Conservation (phyloP, 2,797 vertebrate genomes). For the Chromobotia macracanthus region DNA sequence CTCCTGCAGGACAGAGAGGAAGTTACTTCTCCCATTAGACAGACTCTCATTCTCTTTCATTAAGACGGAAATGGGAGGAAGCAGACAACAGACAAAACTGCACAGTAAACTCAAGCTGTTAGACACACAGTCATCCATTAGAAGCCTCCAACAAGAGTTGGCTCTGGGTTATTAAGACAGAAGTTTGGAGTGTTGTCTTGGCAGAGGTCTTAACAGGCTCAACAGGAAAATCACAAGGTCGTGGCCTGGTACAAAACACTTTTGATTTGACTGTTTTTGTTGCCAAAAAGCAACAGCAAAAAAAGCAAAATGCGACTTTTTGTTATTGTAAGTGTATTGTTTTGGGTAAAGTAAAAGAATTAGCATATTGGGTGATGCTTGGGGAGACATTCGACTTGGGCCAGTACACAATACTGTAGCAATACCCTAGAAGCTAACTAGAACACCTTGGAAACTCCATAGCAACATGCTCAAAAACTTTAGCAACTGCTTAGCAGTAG, state of each 20-base stretch:
- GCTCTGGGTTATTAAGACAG: constrained; percentile 26
- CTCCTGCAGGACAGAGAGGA: background rate
- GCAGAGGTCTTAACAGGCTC: constrained; percentile 14
- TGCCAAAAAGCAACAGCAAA: no score
- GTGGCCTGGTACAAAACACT: constrained; percentile 11
- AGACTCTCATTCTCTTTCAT: constrained; percentile 21
- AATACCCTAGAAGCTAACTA: background rate
- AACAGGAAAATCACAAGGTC: background rate
- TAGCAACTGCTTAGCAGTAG: no score
- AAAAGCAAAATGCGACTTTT: constrained; percentile 15
- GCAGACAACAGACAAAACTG: constrained; percentile 28
- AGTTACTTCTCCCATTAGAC: constrained; percentile 33
- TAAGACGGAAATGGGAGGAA: constrained; percentile 4
- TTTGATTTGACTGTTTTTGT: background rate
- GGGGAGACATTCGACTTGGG: background rate
- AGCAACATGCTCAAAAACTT: no score
- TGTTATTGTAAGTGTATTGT: background rate
- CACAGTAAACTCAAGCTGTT: constrained; percentile 19
- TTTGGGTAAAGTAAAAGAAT: background rate
- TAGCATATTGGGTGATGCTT: background rate
- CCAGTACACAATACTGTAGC: background rate
- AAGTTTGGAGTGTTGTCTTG: constrained; percentile 28
- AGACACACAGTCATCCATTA: constrained; percentile 26
- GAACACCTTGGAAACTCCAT: no score
- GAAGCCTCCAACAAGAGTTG: constrained; percentile 4